phyloP scores from a whole-genome alignment of 2,888 invertebrate genomes.

The Drosophila phalerata region DNA sequence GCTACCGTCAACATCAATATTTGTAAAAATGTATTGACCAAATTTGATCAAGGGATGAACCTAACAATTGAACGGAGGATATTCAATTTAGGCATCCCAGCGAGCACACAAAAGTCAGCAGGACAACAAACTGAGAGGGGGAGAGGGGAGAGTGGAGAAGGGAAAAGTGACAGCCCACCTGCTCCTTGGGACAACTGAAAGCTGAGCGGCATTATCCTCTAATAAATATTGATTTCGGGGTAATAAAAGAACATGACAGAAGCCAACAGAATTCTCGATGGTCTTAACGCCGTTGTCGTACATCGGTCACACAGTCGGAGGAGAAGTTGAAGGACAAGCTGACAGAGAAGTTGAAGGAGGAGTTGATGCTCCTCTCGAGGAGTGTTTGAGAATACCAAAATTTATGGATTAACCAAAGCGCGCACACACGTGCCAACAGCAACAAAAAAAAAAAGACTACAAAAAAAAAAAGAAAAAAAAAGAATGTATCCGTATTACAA shows the following conservation, averaged over 20 bases:
- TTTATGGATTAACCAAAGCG: constrained; percentile 60
- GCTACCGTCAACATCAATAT: constrained; percentile 57
- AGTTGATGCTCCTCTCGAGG: not conserved
- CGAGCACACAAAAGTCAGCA: constrained; percentile 19
- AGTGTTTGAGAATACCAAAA: constrained; percentile 31
- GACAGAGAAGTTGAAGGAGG: not conserved
- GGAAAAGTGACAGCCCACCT: constrained; percentile 30
- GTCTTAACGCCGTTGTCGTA: constrained; percentile 53
- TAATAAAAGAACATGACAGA: constrained; percentile 68
- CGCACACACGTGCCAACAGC: constrained; percentile 7
- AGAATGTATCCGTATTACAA: constrained; percentile 47
- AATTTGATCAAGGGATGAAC: constrained; percentile 66
- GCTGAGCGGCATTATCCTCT: constrained; percentile 60
- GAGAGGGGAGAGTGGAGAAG: not conserved
- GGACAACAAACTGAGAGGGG: constrained; percentile 46
- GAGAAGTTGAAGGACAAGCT: not conserved
- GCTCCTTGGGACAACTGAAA: constrained; percentile 15
- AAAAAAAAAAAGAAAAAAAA: not conserved
- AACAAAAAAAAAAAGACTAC: not conserved
- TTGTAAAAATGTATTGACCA: constrained; percentile 61
- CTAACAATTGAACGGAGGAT: constrained; percentile 38
- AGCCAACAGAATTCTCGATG: constrained; percentile 60
- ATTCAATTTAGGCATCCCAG: constrained; percentile 61
- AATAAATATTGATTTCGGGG: constrained; percentile 75
- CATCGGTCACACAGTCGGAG: constrained; percentile 43